Evolutionary conservation across 2,113 vertebrate genomes (phyloP), one percentile per base, ranked within the genome.

Genomic region (Cyphomyrus plagiostoma): DNA sequence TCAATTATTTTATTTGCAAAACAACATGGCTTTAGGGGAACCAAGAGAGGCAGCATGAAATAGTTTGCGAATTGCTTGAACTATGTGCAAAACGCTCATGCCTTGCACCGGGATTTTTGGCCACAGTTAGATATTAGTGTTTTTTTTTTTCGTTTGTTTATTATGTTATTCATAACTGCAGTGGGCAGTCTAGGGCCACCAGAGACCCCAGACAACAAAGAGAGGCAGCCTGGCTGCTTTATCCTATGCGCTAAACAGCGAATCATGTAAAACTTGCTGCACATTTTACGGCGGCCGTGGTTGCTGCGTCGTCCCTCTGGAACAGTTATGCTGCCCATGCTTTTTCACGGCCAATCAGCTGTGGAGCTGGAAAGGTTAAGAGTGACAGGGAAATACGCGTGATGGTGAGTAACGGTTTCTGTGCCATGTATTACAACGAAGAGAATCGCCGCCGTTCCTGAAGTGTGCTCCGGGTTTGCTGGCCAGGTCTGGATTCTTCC

Each of bases 401-500:
- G 39, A 30, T n/a, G 35, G 39, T 58, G 39, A 52, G 45, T 52
- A 46, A 49, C 23, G 9, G 13, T 86, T 10, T 70, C 23, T 74
- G 45, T 39, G 80, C 39, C 89, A 49, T 89, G 48, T 89, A 80
- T 70, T 66, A 49, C 30, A 89, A 91, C 89, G 50, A n/a, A 53
- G 84, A 86, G 88, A 92, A 90, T 87, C 83, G 86, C 35, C 46
- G 82, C 35, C 50, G 52, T 86, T 85, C 58, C 80, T 90, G 85
- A 90, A 46, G 80, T 35, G 89, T 66, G 15, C 90, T 90, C 56
- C 48, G 86, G 88, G 89, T 90, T 84, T 89, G 91, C 85, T 89
- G 91, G 82, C 91, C 91, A 86, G 56, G 90, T 70, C 53, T 91
- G 82, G 77, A 45, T 89, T 88, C 90, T 92, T 90, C 87, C 87